These are phyloP conservation scores for Neosilurus mollespiculum DNA, from an alignment of 2,797 vertebrate species.

Conservation along the genomic window DNA sequence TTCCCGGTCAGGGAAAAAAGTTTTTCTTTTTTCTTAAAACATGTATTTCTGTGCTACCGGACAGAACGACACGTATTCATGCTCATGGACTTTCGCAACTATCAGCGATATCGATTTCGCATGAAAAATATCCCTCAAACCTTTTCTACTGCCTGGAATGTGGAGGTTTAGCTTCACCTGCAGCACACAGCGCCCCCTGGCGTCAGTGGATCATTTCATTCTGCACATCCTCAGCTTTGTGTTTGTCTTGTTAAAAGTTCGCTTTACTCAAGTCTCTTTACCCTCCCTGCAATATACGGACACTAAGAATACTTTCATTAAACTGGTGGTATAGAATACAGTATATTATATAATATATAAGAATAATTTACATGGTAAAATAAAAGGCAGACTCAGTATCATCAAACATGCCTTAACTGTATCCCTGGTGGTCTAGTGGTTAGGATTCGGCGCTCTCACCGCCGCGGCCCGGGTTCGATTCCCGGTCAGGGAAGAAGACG, in stretches of 20 bases:
- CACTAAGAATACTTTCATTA: too few relatives aligned
- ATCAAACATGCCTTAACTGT: too few relatives aligned
- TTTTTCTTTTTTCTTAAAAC: too few relatives aligned
- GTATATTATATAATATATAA: too few relatives aligned
- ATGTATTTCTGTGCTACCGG: too few relatives aligned
- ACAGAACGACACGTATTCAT: too few relatives aligned
- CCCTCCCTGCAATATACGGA: background rate
- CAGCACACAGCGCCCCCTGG: slow-evolving; percentile 8
- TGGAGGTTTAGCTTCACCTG: background rate
- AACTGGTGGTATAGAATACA: too few relatives aligned
- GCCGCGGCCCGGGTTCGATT: slow-evolving; percentile 74
- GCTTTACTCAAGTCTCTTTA: background rate
- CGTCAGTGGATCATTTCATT: background rate
- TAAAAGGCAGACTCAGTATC: too few relatives aligned
- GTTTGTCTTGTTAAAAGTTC: background rate
- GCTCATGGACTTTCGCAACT: background rate
- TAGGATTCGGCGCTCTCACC: slow-evolving; percentile 78
- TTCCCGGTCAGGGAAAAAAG: slow-evolving; percentile 69
- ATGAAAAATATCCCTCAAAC: background rate
- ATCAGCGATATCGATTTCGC: background rate
- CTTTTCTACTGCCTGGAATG: background rate
- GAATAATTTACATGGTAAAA: too few relatives aligned
- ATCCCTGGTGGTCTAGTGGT: slow-evolving; percentile 79
- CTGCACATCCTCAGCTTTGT: too few relatives aligned
- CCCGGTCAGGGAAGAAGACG: slow-evolving; percentile 69